A percentile compares a stretch with the other conserved stretches of the same genome.
These are phyloP conservation scores for Hyphantria cunea DNA, from an alignment of 1,140 invertebrate species.

Conservation along the genomic window DNA sequence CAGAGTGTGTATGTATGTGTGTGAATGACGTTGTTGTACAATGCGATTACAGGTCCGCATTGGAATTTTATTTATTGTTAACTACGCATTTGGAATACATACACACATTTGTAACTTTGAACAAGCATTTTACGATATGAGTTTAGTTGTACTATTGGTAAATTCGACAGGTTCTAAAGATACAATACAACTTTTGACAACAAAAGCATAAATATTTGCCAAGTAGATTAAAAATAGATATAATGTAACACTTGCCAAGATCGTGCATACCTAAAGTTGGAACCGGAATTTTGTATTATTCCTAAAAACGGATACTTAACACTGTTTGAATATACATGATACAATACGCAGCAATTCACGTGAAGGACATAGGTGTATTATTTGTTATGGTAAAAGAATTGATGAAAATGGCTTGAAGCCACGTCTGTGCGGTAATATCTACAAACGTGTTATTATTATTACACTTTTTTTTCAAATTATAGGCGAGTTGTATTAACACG, in stretches of 20 bases:
- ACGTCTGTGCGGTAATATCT: not conserved
- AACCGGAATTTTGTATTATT: constrained; percentile 17
- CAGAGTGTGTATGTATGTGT: constrained; percentile 63
- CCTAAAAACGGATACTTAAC: constrained; percentile 14
- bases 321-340: not conserved
- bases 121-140: constrained; percentile 1
- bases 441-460: not conserved
- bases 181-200: no score
- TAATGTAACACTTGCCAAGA: constrained; percentile 16
- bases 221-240: constrained; percentile 21
- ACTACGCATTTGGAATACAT: constrained; percentile 22
- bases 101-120: not conserved
- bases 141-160: no score
- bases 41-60: constrained; percentile 76
- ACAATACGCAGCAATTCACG: not conserved
- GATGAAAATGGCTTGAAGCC: not conserved
- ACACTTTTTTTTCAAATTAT: not conserved
- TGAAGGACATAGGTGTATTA: no score
- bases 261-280: constrained; percentile 1
- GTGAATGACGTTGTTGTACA: constrained; percentile 79
- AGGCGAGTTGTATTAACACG: not conserved
- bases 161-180: no score
- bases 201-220: constrained; percentile 5
- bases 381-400: not conserved
- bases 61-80: constrained; percentile 41